A percentile compares a stretch with the other conserved stretches of the same genome.
phyloP scores from a whole-genome alignment of 2,888 invertebrate species.

The Ochropleura plecta region DNA sequence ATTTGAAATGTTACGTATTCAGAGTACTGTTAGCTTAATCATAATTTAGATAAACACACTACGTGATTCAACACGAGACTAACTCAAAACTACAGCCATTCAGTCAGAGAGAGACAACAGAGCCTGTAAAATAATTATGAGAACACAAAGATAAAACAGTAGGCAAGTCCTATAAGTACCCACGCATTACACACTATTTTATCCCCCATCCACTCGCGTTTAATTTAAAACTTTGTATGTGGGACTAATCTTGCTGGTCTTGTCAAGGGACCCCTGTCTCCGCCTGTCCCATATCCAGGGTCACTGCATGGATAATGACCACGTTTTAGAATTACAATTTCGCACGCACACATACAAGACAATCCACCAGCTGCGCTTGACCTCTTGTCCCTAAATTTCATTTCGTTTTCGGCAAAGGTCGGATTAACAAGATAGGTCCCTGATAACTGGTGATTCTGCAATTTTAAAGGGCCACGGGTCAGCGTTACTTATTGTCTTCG shows the following conservation, averaged over 20 bases:
- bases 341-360: slow-evolving; percentile 64
- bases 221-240: slow-evolving; percentile 83
- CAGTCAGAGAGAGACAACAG: slow-evolving; percentile 53
- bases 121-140: slow-evolving; percentile 72
- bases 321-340: slow-evolving; percentile 79
- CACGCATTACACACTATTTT: slow-evolving; percentile 68
- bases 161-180: slow-evolving; percentile 59
- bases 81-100: slow-evolving; percentile 46
- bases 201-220: slow-evolving; percentile 67
- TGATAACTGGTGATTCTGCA: slow-evolving; percentile 56
- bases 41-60: slow-evolving; percentile 62
- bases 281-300: slow-evolving; percentile 68
- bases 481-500: slow-evolving; percentile 75
- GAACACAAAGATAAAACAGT: slow-evolving; percentile 72
- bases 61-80: slow-evolving; percentile 44
- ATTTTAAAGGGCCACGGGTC: slow-evolving; percentile 74
- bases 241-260: slow-evolving; percentile 79
- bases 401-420: slow-evolving; percentile 40
- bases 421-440: slow-evolving; percentile 37
- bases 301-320: slow-evolving; percentile 79
- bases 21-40: slow-evolving; percentile 53
- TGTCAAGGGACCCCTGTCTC: slow-evolving; percentile 76
- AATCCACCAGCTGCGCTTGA: slow-evolving; percentile 51
- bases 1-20: slow-evolving; percentile 54
- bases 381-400: slow-evolving; percentile 48